Base-by-base conservation (phyloP, 1,140 invertebrate genomes). In the Leptinotarsa lineolata region DNA sequence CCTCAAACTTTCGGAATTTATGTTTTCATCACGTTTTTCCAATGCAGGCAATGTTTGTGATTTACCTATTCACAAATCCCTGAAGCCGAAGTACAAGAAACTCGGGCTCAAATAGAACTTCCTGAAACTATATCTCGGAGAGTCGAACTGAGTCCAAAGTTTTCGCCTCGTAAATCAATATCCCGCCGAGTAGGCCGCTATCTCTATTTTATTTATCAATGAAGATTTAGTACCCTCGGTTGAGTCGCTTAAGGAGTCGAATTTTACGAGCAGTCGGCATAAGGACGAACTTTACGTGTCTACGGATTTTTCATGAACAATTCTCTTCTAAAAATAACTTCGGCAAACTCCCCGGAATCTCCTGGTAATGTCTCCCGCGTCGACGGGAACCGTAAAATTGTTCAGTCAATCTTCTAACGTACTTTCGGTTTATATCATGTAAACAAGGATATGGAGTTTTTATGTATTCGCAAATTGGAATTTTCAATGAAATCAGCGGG, bases 161-260 rank as follows among this genome's bases (percentile, higher is more conserved):
- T 54, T 54, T 1, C 5, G 15, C n/a, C 4, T 13, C 48, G 13
- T 54, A 54, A 54, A 54, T 54, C 48, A 54, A 54, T 54, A 54
- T 54, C 16, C 4, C 48, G n/a, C 15, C 16, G 16, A 16, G 48
- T 54, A 15, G 15, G n/a, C 48, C 8, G 30, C 48, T 54, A 54
- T 54, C 48, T 54, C 48, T 54, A 54, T 18, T 54, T 54, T 54
- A 54, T 54, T 54, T 54, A 54, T 54, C 48, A 54, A 54, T 54
- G 48, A 54, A 54, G 48, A 54, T 54, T 54, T 54, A 54, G 48
- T 54, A 18, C 48, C 13, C 16, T 18, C 48, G 48, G n/a, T 4
- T 54, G 48, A 54, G 48, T 54, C 48, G 48, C 48, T 54, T n/a
- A 18, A 54, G 48, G 15, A 54, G 16, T 54, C 48, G 48, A 54